A percentile compares a stretch with the other conserved stretches of the same genome.
phyloP scores from a whole-genome alignment of 2,888 invertebrate genomes.

The Drosophila affinis region DNA sequence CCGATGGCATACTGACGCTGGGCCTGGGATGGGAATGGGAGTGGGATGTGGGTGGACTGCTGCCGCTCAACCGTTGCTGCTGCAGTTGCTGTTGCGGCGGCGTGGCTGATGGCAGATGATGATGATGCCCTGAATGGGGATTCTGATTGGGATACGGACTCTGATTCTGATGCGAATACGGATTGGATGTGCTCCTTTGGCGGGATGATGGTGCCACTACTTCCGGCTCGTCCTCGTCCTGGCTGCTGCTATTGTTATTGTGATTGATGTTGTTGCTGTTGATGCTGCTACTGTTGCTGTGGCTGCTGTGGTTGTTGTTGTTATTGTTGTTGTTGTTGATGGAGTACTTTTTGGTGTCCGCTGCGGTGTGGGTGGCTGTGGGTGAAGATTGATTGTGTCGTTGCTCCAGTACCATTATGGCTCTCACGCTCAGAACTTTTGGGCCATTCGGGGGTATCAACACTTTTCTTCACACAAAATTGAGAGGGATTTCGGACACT shows the following conservation, averaged over 20 bases:
- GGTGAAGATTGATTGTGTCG: constrained; percentile 48
- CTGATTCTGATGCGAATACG: not conserved
- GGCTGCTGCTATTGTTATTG: constrained; percentile 40
- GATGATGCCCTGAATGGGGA: constrained; percentile 17
- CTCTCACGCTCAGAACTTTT: constrained; percentile 45
- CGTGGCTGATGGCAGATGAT: constrained; percentile 42
- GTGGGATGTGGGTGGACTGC: constrained; percentile 14
- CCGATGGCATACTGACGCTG: constrained; percentile 73
- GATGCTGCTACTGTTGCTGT: constrained; percentile 19
- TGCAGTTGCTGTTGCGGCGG: constrained; percentile 52
- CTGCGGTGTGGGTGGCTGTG: constrained; percentile 36
- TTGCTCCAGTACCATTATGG: constrained; percentile 82
- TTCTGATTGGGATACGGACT: constrained; percentile 18
- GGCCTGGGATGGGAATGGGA: constrained; percentile 19
- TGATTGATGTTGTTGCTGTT: constrained; percentile 35
- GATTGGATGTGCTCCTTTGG: not conserved
- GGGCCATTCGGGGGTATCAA: not conserved
- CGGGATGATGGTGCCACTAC: constrained; percentile 9
- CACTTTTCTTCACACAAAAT: constrained; percentile 16
- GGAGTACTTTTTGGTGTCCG: constrained; percentile 40
- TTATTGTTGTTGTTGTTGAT: constrained; percentile 41
- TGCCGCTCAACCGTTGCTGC: constrained; percentile 43
- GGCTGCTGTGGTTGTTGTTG: constrained; percentile 30
- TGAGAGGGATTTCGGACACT: constrained; percentile 1
- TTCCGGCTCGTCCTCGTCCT: constrained; percentile 33